Conservation (phyloP, 1,140 invertebrate species). For the Drosophila yakuba region DNA sequence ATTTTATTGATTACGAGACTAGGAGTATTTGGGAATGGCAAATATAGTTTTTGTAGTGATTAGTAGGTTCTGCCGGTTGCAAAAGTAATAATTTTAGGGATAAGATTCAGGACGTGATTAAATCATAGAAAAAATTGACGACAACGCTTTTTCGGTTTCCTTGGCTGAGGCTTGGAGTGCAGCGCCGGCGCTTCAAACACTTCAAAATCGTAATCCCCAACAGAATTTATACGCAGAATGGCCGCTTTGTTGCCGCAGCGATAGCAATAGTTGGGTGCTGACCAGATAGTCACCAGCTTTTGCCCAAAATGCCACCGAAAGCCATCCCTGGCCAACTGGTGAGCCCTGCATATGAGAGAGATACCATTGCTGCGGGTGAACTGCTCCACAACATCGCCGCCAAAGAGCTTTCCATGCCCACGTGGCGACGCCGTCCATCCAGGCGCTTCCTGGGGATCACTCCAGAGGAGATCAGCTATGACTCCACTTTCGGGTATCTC, state of each 20-base stretch:
- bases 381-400: slow-evolving; percentile 97
- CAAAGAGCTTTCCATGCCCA: slow-evolving; percentile 99
- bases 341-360: slow-evolving; percentile 99
- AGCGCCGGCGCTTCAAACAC: slow-evolving; percentile 29
- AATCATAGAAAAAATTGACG: slow-evolving; percentile 31
- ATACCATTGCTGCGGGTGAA: slow-evolving; percentile 98
- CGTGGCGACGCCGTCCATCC: slow-evolving; percentile 98
- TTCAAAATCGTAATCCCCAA: slow-evolving; percentile 6
- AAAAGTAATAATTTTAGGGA: slow-evolving; percentile 11
- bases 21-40: slow-evolving; percentile 30
- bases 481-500: slow-evolving; percentile 99
- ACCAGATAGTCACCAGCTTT: slow-evolving; percentile 99
- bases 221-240: slow-evolving; percentile 8
- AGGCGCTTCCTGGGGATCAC: slow-evolving; percentile 97
- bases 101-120: neutral
- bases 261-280: slow-evolving; percentile 99
- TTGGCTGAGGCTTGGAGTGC: slow-evolving; percentile 30
- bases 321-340: slow-evolving; percentile 99
- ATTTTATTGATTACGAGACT: slow-evolving; percentile 37
- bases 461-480: slow-evolving; percentile 99
- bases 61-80: slow-evolving; percentile 8
- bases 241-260: slow-evolving; percentile 87
- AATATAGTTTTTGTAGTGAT: slow-evolving; percentile 24
- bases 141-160: slow-evolving; percentile 23
- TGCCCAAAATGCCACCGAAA: slow-evolving; percentile 99